Base-by-base conservation (phyloP, 2,113 vertebrate genomes). In the Sturnus vulgaris region DNA sequence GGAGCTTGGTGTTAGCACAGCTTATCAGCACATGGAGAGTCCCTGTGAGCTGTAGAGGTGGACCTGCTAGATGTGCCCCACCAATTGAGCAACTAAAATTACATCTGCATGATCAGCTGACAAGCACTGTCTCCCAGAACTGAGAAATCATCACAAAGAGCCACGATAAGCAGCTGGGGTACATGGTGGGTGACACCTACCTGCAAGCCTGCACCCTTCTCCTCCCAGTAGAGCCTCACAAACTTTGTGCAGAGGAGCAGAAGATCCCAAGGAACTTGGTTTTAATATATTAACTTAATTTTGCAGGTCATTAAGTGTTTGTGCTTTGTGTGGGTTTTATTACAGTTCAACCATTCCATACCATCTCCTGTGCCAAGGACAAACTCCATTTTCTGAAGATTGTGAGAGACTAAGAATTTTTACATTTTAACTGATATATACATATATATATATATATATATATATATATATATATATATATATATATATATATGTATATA, bases 91-190 rank as follows among this genome's bases (percentile, higher is more conserved):
- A 78, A 83, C 83, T 49, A 17, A 81, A 94, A 92, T 30, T 68
- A 65, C 50, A 65, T 83, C 47, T 75, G 81, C 93, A 42, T 27
- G 27, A 86, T 77, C 60, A 91, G 61, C 69, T 81, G 83, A 75
- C 81, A 95, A 92, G 93, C 72, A 23, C 12, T 73, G 68, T 30
- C 72, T 92, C 64, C 69, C 69, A 78, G 84, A 69, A 86, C 19
- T 59, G 92, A 68, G 86, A 91, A 94, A 93, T 50, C 84, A 49
- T 55, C 42, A 30, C 52, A 77, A 78, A 63, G 21, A 66, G 40
- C 64, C 7, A 2, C 5, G 37, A 90, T 14, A 37, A 88, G 37
- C 49, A 25, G 49, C 68, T 53, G 78, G 69, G 49, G 46, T 42
- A n/a, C 6, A 1, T 0, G 0, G 65, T 53, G 12, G 25, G 65